Evolutionary conservation across 1,140 invertebrate genomes (phyloP), one percentile per base, ranked within the genome.

Genomic region (Bombus fervidus): DNA sequence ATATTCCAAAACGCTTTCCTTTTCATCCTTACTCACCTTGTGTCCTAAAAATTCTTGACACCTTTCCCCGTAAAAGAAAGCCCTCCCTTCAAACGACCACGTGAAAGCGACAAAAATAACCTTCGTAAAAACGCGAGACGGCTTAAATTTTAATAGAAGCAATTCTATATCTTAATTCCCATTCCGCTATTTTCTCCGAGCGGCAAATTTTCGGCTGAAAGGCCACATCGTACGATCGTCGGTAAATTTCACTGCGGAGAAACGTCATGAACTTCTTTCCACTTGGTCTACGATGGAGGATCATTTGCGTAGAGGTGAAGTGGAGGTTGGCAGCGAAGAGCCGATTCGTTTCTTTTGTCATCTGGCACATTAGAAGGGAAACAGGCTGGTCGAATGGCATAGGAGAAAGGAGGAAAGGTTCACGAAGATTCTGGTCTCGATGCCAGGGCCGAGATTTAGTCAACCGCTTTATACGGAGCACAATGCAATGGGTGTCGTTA

Each of bases 401-500:
- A 31, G 64, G 41, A 13, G 43, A 59, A 74, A 59, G 66, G 47
- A 43, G 74, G 47, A 80, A 43, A 69, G 41, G n/a, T 43, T 82
- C 69, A 68, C 59, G 43, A 69, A 64, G 34, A 69, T 59, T 85
- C 78, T 73, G 74, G 78, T 68, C 72, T 73, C 59, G n/a, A 64
- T 87, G 89, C 89, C 89, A 90, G 89, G 71, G 75, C 68, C 85
- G 81, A 87, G 66, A 82, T 87, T 86, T 71, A 72, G n/a, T 72
- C 75, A 76, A 41, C 59, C 83, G 85, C 86, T 91, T 91, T 89
- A 89, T 89, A 88, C 74, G 43, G 39, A 74, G 87, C 83, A 91
- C 91, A 91, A 91, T 91, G 90, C 91, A 79, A 88, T 88, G 86
- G 88, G 87, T 86, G 89, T 90, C 91, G 91, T 92, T 92, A 91